phyloP scores from a whole-genome alignment of 2,888 invertebrate species.

The Antheraea yamamai region DNA sequence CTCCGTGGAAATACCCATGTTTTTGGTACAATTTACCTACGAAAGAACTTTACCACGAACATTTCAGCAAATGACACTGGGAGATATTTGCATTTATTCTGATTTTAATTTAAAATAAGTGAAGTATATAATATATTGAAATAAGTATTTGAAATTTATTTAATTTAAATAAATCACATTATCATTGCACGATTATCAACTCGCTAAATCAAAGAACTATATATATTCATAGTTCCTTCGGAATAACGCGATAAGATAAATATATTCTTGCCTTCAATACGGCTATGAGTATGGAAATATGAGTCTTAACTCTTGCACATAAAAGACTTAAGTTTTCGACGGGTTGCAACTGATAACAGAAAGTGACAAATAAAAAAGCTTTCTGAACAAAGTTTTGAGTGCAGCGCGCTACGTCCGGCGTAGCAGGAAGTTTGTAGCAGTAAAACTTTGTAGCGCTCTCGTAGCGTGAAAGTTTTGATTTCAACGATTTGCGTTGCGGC shows the following conservation, averaged over 20 bases:
- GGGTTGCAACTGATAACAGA: constrained; percentile 65
- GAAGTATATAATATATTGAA: not conserved
- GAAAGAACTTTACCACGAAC: constrained; percentile 25
- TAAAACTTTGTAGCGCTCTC: constrained; percentile 82
- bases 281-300: constrained; percentile 4
- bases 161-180: not conserved
- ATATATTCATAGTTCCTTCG: not conserved
- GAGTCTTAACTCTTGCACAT: constrained; percentile 34
- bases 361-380: constrained; percentile 81
- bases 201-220: not conserved
- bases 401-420: constrained; percentile 74
- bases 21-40: constrained; percentile 35
- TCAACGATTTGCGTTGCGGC: constrained; percentile 81
- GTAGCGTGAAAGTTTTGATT: constrained; percentile 83
- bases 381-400: constrained; percentile 80
- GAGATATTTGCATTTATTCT: not conserved
- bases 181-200: not conserved
- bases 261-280: not conserved
- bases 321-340: constrained; percentile 64
- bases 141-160: not conserved
- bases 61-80: not conserved
- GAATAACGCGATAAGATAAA: not conserved
- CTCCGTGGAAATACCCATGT: constrained; percentile 54
- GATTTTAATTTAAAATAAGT: not conserved
- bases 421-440: constrained; percentile 82